These are phyloP conservation scores for Phainopepla nitens DNA, from an alignment of 2,113 vertebrate species.

Conservation along the genomic window DNA sequence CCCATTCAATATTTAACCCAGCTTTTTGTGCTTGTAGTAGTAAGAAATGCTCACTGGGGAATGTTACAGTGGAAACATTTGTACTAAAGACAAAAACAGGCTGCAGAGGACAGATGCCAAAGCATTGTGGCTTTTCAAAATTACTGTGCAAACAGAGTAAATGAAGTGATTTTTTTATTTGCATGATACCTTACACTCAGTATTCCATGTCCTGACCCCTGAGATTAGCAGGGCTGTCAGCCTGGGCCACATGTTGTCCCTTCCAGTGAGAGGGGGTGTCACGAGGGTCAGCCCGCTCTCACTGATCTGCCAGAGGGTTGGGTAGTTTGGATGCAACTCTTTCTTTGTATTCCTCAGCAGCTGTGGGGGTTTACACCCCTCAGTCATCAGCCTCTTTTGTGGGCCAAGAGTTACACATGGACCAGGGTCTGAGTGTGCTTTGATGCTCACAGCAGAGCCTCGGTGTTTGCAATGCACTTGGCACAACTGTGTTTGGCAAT, in stretches of 20 bases:
- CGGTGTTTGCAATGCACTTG: background rate
- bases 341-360: background rate
- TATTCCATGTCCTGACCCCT: background rate
- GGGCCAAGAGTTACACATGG: background rate
- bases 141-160: background rate
- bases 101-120: background rate
- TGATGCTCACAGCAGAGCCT: rapidly evolving
- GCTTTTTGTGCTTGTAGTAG: background rate
- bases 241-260: rapidly evolving
- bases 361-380: background rate
- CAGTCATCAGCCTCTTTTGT: background rate
- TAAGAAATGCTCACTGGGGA: background rate
- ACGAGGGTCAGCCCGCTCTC: rapidly evolving
- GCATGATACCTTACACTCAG: background rate
- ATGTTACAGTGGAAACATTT: background rate
- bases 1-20: background rate
- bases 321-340: background rate
- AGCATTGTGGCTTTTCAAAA: background rate
- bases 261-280: background rate
- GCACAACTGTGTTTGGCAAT: rapidly evolving
- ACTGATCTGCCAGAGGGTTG: background rate
- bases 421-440: background rate
- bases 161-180: background rate
- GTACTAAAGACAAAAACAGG: background rate
- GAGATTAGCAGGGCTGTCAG: background rate